phyloP scores from a whole-genome alignment of 2,797 vertebrate genomes.

The Characodon lateralis region DNA sequence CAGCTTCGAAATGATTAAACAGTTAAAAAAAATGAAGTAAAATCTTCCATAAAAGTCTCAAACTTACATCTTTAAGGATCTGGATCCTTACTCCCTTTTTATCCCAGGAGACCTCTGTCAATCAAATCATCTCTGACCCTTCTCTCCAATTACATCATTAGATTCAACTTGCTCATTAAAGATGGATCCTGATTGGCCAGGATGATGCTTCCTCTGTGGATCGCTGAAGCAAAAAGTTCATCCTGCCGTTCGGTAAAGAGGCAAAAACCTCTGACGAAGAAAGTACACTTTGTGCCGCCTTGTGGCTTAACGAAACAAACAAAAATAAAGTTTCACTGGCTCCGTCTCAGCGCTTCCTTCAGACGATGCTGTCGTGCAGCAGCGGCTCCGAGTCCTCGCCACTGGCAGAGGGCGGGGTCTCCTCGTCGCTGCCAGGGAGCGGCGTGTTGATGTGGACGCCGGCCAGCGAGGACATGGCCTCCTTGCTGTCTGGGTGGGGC shows the following conservation, averaged over 20 bases:
- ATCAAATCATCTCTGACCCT: slow-evolving; percentile 7
- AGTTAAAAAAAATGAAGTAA: slow-evolving; percentile 17
- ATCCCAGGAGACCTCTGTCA: neutral
- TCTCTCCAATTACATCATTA: neutral
- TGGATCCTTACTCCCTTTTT: neutral
- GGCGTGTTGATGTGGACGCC: slow-evolving; percentile 81
- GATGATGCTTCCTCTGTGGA: neutral
- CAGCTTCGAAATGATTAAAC: neutral
- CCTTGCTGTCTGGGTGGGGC: slow-evolving; percentile 80
- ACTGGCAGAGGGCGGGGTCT: slow-evolving; percentile 80
- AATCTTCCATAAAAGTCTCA: slow-evolving; percentile 12
- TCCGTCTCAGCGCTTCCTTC: slow-evolving; percentile 57
- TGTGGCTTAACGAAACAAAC: slow-evolving; percentile 25
- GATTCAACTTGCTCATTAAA: slow-evolving; percentile 14
- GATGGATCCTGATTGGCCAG: slow-evolving; percentile 22
- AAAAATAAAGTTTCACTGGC: slow-evolving; percentile 14
- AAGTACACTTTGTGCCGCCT: slow-evolving; percentile 32
- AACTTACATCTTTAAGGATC: slow-evolving; percentile 3
- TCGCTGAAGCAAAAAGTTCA: neutral
- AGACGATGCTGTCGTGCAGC: slow-evolving; percentile 90
- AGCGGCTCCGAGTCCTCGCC: slow-evolving; percentile 92
- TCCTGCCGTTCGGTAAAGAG: slow-evolving; percentile 9
- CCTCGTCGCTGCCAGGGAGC: slow-evolving; percentile 86
- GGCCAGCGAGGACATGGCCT: slow-evolving; percentile 74
- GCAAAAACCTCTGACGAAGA: slow-evolving; percentile 34